phyloP scores from a whole-genome alignment of 2,797 vertebrate genomes.

The Paramormyrops hopkinsi region DNA sequence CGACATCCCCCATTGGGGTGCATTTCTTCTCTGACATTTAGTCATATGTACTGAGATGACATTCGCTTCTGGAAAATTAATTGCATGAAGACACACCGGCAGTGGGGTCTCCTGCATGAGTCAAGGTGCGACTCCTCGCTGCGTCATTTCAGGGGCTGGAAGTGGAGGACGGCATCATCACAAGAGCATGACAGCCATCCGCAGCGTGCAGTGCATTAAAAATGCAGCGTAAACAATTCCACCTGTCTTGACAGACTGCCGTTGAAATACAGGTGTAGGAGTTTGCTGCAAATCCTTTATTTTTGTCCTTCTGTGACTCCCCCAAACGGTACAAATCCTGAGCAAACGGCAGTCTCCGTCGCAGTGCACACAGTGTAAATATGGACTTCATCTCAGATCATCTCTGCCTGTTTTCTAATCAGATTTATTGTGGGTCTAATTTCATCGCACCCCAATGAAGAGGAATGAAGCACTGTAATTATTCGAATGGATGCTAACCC shows the following conservation, averaged over 20 bases:
- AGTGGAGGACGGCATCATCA: not conserved
- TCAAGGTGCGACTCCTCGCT: not conserved
- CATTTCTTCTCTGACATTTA: not conserved
- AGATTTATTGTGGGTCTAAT: slow-evolving; percentile 27
- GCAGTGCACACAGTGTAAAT: not conserved
- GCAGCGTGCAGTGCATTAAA: not conserved
- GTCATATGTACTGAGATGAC: not conserved
- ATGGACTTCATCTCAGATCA: not conserved
- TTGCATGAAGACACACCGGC: not conserved
- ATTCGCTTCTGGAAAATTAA: not conserved
- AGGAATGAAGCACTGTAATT: slow-evolving; percentile 27
- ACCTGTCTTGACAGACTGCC: slow-evolving; percentile 21
- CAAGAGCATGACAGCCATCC: not conserved
- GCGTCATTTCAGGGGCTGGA: not conserved
- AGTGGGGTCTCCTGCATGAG: not conserved
- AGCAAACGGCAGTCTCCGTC: not conserved
- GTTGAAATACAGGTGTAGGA: slow-evolving; percentile 27
- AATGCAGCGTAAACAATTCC: slow-evolving; percentile 7
- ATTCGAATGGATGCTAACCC: slow-evolving; percentile 29
- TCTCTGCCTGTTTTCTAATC: slow-evolving; percentile 23
- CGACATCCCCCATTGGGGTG: not conserved
- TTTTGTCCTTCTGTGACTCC: not conserved
- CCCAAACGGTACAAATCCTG: not conserved
- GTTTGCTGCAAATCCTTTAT: not conserved
- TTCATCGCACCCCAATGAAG: slow-evolving; percentile 23